These are phyloP conservation scores for Graptemys geographica DNA, from an alignment of 2,797 vertebrate genomes.

Conservation along the genomic window DNA sequence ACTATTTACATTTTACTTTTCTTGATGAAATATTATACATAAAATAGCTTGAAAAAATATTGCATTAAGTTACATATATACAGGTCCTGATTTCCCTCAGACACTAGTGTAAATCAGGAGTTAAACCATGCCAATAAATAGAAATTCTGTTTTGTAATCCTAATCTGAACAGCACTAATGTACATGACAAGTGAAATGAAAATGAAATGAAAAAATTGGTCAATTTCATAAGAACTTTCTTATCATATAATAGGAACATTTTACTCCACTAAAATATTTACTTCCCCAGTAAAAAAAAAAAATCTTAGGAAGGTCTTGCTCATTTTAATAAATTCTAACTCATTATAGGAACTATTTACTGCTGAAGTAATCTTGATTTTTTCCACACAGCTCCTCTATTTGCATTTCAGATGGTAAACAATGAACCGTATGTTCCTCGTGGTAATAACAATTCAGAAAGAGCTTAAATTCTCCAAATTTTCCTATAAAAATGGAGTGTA, in stretches of 20 bases:
- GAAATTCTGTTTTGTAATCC: background rate
- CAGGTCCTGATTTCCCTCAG: background rate
- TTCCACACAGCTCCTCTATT: constrained; percentile 61
- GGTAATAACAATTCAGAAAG: constrained; percentile 57
- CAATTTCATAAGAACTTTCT: constrained; percentile 55
- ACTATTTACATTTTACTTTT: background rate
- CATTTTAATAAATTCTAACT: constrained; percentile 56
- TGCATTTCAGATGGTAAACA: constrained; percentile 73
- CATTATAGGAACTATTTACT: constrained; percentile 60
- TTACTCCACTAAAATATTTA: constrained; percentile 59
- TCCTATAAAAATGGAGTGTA: constrained; percentile 31
- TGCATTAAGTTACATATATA: background rate
- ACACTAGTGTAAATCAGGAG: background rate
- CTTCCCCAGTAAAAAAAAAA: background rate
- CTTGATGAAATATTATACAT: background rate
- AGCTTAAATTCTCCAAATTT: constrained; percentile 46
- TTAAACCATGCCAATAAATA: background rate
- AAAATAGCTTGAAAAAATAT: background rate
- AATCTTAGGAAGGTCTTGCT: background rate
- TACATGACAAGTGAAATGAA: background rate
- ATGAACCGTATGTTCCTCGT: constrained; percentile 67
- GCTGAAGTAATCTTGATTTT: constrained; percentile 56
- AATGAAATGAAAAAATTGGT: background rate
- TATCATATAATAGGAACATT: constrained; percentile 62
- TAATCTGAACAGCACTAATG: background rate